These are phyloP conservation scores for Cyprinodon brontotheroides DNA, from an alignment of 2,113 vertebrate genomes.

Conservation along the genomic window DNA sequence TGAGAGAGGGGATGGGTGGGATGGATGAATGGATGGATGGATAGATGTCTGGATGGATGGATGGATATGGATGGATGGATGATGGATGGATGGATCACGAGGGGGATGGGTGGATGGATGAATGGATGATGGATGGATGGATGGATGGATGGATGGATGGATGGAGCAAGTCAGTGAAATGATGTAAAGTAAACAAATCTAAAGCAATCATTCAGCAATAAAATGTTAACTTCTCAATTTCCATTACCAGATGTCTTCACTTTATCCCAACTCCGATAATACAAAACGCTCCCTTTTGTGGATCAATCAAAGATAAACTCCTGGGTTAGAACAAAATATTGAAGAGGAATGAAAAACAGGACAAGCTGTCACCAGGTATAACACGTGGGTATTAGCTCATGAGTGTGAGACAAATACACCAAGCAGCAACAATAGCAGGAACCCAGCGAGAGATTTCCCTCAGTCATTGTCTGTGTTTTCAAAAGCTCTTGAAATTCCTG, in stretches of 20 bases:
- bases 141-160: too few species aligned
- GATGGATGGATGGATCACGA: too few species aligned
- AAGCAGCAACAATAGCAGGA: constrained; percentile 41
- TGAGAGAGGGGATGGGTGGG: too few species aligned
- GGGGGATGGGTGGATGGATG: too few species aligned
- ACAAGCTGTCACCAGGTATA: constrained; percentile 16
- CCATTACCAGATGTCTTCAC: not conserved
- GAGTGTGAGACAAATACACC: constrained; percentile 9
- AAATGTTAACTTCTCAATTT: not conserved
- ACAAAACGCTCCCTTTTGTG: not conserved
- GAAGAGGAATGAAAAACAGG: constrained; percentile 22
- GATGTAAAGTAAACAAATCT: too few species aligned
- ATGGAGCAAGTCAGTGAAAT: too few species aligned
- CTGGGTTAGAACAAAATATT: not conserved
- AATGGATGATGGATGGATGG: too few species aligned
- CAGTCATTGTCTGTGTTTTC: not conserved
- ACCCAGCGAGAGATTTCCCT: constrained; percentile 23
- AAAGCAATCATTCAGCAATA: too few species aligned
- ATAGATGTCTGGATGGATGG: too few species aligned
- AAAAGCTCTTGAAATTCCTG: constrained; percentile 7
- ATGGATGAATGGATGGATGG: too few species aligned
- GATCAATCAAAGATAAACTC: not conserved
- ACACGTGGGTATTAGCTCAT: constrained; percentile 7
- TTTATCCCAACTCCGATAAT: constrained; percentile 1
- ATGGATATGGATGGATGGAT: too few species aligned